Base-by-base conservation (phyloP, 2,797 vertebrate species). In the Rhynchotus rufescens region DNA sequence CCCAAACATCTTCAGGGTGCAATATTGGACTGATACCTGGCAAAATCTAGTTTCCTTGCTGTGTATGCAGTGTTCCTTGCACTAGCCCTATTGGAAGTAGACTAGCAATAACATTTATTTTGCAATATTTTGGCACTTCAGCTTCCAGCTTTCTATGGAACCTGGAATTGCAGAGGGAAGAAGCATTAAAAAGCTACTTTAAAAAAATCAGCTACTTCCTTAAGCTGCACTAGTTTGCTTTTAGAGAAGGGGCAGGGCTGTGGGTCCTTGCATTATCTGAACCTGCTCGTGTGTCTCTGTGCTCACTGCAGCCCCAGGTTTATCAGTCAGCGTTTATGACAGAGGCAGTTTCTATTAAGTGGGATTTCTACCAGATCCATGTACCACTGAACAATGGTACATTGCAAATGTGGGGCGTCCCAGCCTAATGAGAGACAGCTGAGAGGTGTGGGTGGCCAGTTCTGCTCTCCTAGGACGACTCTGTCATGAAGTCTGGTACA, bases 371-470 rank as follows among this genome's bases (percentile, higher is more conserved):
- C 51, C 59, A 81, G 84, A 78, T 89, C 66, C 84, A 47, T 80
- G 86, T 73, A 69, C 92, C 81, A 86, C 60, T 82, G 80, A 93
- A 94, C 93, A 95, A 93, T 92, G 79, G 84, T 84, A 86, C 62
- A 75, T 90, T 92, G 95, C n/a, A 76, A 86, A 81, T 89, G 88
- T 85, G 82, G 89, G 89, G 74, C 76, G 32, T 95, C 90, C 82
- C 88, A 95, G 80, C 76, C 49, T 96, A 93, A 94, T 96, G 92
- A 89, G 91, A 92, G 68, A 82, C 89, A 95, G 95, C 86, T 95
- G 95, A 94, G 84, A 88, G 95, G 89, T 92, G 92, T 95, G 95
- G 93, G 95, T 95, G 93, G 86, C 91, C 89, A 66, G 73, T 90
- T 86, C 71, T 92, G 77, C 76, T 93, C 83, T 94, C 83, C 69